phyloP scores from a whole-genome alignment of 2,888 invertebrate species.

The Gastracanthus pulcherrimus region DNA sequence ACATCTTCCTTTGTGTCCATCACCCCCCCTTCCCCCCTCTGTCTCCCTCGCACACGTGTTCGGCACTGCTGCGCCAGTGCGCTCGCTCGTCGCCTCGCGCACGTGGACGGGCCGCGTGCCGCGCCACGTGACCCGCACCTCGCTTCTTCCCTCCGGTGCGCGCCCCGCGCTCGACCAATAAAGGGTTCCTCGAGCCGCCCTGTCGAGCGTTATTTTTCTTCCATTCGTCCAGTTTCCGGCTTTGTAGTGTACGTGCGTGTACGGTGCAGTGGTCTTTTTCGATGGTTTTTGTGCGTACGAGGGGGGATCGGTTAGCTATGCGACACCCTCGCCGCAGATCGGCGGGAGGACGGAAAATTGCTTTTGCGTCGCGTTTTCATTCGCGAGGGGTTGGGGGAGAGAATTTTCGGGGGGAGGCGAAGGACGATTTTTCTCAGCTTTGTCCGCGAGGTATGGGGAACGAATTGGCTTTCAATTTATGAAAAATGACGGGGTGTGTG shows the following conservation, averaged over 20 bases:
- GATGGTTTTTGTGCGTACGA: not conserved
- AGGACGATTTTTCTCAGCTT: slow-evolving; percentile 40
- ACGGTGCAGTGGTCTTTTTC: not conserved
- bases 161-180: slow-evolving; percentile 55
- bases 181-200: slow-evolving; percentile 64
- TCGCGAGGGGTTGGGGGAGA: slow-evolving; percentile 3
- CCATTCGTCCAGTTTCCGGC: slow-evolving; percentile 59
- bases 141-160: slow-evolving; percentile 42
- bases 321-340: slow-evolving; percentile 28
- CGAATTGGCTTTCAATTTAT: slow-evolving; percentile 19
- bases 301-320: not conserved
- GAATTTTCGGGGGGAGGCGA: not conserved
- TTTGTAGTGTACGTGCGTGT: not conserved
- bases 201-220: slow-evolving; percentile 70
- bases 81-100: slow-evolving; percentile 48
- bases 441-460: not conserved
- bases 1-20: not conserved
- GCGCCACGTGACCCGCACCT: slow-evolving; percentile 67
- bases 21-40: not conserved
- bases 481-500: slow-evolving; percentile 12
- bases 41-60: slow-evolving; percentile 1
- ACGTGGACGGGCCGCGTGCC: slow-evolving; percentile 68
- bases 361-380: slow-evolving; percentile 36
- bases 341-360: slow-evolving; percentile 13
- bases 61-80: not conserved